These are phyloP conservation scores for Yasuhikotakia modesta DNA, from an alignment of 2,797 vertebrate genomes.

Conservation along the genomic window DNA sequence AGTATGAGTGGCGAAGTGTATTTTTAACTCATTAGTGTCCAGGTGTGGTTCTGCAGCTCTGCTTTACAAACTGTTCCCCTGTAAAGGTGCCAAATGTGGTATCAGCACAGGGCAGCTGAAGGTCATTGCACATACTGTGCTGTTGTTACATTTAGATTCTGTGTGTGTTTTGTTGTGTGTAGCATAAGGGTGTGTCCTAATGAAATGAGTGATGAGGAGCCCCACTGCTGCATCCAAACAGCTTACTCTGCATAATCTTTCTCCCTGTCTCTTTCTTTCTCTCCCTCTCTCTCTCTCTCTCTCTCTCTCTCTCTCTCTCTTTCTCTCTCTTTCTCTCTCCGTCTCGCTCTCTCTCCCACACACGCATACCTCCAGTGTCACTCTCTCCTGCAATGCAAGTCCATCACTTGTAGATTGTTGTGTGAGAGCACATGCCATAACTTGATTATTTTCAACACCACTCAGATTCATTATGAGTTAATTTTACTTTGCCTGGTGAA, in stretches of 20 bases:
- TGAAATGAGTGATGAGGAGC: conserved; percentile 53
- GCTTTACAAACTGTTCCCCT: conserved; percentile 5
- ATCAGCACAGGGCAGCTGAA: conserved; percentile 49
- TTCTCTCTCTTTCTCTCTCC: too few relatives aligned
- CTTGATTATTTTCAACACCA: not conserved
- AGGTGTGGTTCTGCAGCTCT: not conserved
- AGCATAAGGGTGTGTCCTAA: conserved; percentile 43
- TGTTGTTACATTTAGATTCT: conserved; percentile 36
- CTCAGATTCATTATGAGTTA: conserved; percentile 1
- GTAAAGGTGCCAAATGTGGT: conserved; percentile 39
- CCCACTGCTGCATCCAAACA: conserved; percentile 40
- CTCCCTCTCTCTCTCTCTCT: too few relatives aligned
- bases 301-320: too few relatives aligned
- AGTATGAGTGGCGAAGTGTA: not conserved
- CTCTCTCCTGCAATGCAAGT: conserved; percentile 26
- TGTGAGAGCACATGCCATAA: conserved; percentile 13
- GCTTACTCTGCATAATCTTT: conserved; percentile 50
- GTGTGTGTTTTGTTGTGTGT: conserved; percentile 13
- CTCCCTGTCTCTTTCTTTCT: conserved; percentile 1
- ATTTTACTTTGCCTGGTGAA: not conserved
- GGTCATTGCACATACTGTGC: conserved; percentile 33
- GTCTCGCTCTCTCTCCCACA: too few relatives aligned
- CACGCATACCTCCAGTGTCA: not conserved
- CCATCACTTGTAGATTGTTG: conserved; percentile 39
- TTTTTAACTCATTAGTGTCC: conserved; percentile 12